Base-by-base conservation (phyloP, 2,888 invertebrate genomes). In the Caenorhabditis macrosperma region DNA sequence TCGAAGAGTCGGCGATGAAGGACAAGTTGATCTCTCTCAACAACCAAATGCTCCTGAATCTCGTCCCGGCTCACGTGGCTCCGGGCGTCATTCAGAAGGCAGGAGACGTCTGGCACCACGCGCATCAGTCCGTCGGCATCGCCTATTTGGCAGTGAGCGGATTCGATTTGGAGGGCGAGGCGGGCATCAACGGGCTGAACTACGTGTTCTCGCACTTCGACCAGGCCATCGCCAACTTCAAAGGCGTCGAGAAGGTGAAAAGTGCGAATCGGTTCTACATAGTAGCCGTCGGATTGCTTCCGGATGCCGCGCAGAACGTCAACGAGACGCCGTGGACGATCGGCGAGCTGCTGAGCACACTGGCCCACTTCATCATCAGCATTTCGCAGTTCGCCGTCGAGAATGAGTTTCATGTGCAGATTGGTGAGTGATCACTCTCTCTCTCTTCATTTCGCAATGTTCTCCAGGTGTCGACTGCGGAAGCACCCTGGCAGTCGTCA, bases 241-340 rank as follows among this genome's bases (percentile, higher is more conserved):
- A 82, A 59, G 89, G 89, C 15, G 78, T 89, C 22, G 89, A 89
- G 64, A 89, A 89, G 68, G 85, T 89, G 63, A 82, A 87, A 57
- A 88, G 82, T 55, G 81, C 86, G 22, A 87, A 89, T 64, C 83
- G 86, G n/a, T 82, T 83, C 68, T 89, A 90, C 74, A 86, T 85
- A 28, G 86, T 85, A 17, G 89, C 88, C n/a, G 89, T 88, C 26
- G 89, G 89, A 12, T 78, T 89, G 22, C 78, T 89, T 48, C 89
- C 89, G 20, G 89, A 89, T 75, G 72, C 83, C 22, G 80, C 82
- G 41, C 83, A 86, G 30, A 88, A 90, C 78, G 89, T 89, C 33
- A 86, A 88, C 55, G 89, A 90, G 55, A 82, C 88, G 17, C 89
- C 89, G 15, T 88, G 86, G 64, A 89, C 89, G 2, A 89, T 89